A percentile compares a stretch with the other conserved stretches of the same genome.
Evolutionary conservation across 1,140 invertebrate species (phyloP).

Genomic region (Brachionus calyciflorus): DNA sequence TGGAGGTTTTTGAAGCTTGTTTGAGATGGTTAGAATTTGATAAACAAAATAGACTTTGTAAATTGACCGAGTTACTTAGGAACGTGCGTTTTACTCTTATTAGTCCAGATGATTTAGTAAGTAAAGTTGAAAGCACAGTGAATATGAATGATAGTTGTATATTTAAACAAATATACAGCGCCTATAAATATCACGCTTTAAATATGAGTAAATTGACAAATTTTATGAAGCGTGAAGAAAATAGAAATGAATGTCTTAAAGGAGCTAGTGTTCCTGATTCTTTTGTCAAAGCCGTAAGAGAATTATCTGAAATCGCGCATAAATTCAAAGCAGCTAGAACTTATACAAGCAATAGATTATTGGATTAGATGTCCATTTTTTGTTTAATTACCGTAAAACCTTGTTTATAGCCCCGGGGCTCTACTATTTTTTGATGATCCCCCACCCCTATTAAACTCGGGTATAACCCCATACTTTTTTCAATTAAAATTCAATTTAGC

Average conservation of each 20-base stretch:
- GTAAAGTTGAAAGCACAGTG: slow-evolving; percentile 43
- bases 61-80: slow-evolving; percentile 28
- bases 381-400: too few relatives aligned
- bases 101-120: slow-evolving; percentile 47
- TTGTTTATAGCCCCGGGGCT: too few relatives aligned
- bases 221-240: slow-evolving; percentile 13
- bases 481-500: too few relatives aligned
- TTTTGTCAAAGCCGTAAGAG: slow-evolving; percentile 8
- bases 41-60: slow-evolving; percentile 1
- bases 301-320: slow-evolving; percentile 27
- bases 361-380: slow-evolving; percentile 21
- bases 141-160: neutral
- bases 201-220: slow-evolving; percentile 5
- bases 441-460: too few relatives aligned
- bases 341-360: slow-evolving; percentile 12
- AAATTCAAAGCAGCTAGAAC: slow-evolving; percentile 23
- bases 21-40: slow-evolving; percentile 48
- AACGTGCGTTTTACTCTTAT: slow-evolving; percentile 46
- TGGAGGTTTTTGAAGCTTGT: slow-evolving; percentile 48
- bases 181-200: slow-evolving; percentile 14
- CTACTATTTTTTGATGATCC: too few relatives aligned
- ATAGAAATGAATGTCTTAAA: slow-evolving; percentile 27
- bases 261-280: slow-evolving; percentile 27
- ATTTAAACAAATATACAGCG: neutral
- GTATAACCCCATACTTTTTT: too few relatives aligned